Conservation (phyloP, 2,113 vertebrate species). For the Rhinopomastus cyanomelas region DNA sequence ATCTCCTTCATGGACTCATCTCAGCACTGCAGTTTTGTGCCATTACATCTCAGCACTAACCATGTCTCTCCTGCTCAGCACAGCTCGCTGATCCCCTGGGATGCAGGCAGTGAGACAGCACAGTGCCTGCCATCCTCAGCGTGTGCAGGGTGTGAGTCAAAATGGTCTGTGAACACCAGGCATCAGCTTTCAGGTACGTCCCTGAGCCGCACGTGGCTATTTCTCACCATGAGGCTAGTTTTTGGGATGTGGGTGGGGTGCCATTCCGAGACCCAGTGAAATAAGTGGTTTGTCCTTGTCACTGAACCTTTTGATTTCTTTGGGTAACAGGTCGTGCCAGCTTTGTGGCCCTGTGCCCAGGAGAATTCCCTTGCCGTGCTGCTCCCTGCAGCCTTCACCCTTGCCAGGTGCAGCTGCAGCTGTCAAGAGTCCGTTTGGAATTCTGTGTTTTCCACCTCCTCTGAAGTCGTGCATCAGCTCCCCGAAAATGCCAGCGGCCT, state of each 20-base stretch:
- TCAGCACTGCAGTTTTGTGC: background rate
- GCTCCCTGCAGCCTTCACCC: background rate
- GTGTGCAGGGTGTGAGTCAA: rapidly evolving
- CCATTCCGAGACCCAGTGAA: background rate
- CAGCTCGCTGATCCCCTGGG: background rate
- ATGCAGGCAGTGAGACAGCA: rapidly evolving
- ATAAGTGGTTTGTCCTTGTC: background rate
- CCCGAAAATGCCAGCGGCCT: background rate
- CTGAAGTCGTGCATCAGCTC: background rate
- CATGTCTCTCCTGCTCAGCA: background rate
- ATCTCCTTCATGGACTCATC: background rate
- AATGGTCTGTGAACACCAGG: rapidly evolving
- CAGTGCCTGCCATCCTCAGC: rapidly evolving
- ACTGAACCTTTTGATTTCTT: background rate
- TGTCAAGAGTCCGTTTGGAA: rapidly evolving
- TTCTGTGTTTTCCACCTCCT: background rate
- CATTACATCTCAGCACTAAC: background rate
- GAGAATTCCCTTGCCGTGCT: rapidly evolving
- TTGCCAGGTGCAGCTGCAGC: rapidly evolving
- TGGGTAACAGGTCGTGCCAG: background rate
- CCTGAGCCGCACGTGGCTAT: rapidly evolving
- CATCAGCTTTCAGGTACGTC: background rate
- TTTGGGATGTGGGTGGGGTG: background rate
- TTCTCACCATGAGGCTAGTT: background rate
- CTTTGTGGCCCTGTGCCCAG: background rate